These are phyloP conservation scores for Drosophila austrosaltans DNA, from an alignment of 2,888 invertebrate genomes.

Conservation along the genomic window DNA sequence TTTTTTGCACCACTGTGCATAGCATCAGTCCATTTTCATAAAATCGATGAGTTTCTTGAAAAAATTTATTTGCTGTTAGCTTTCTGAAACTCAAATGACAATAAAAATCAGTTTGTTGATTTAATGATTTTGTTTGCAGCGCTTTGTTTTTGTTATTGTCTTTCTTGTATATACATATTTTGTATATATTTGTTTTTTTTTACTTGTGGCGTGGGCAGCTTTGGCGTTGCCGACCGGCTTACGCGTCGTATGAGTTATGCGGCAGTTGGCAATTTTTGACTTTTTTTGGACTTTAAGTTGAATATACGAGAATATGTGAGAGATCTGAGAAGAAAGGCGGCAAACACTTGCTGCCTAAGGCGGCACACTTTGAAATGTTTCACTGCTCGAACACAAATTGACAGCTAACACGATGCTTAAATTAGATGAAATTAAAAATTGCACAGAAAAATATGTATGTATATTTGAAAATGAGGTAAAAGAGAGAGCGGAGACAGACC, in stretches of 20 bases:
- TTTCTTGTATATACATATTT: neutral
- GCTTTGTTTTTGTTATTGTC: neutral
- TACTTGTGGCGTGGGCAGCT: constrained; percentile 41
- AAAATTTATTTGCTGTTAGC: constrained; percentile 38
- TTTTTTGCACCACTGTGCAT: constrained; percentile 26
- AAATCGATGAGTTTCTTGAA: constrained; percentile 16
- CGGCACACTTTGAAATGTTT: constrained; percentile 64
- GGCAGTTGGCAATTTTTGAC: constrained; percentile 24
- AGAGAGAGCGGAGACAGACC: constrained; percentile 13
- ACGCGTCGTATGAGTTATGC: constrained; percentile 66
- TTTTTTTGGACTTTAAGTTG: constrained; percentile 29
- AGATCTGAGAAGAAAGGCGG: constrained; percentile 4
- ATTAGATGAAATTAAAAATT: constrained; percentile 60
- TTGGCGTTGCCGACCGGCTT: constrained; percentile 33
- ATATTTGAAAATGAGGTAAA: constrained; percentile 51
- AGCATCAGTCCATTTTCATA: neutral
- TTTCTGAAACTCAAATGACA: constrained; percentile 26
- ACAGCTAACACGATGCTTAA: constrained; percentile 71
- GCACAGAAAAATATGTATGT: constrained; percentile 22
- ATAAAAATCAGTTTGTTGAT: constrained; percentile 30
- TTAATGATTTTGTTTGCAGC: constrained; percentile 15
- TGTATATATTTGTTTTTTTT: constrained; percentile 1
- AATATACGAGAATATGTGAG: constrained; percentile 45
- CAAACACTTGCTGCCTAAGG: constrained; percentile 59
- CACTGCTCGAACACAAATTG: constrained; percentile 54